These are phyloP conservation scores for Mallotus villosus DNA, from an alignment of 2,797 vertebrate genomes.

Conservation along the genomic window DNA sequence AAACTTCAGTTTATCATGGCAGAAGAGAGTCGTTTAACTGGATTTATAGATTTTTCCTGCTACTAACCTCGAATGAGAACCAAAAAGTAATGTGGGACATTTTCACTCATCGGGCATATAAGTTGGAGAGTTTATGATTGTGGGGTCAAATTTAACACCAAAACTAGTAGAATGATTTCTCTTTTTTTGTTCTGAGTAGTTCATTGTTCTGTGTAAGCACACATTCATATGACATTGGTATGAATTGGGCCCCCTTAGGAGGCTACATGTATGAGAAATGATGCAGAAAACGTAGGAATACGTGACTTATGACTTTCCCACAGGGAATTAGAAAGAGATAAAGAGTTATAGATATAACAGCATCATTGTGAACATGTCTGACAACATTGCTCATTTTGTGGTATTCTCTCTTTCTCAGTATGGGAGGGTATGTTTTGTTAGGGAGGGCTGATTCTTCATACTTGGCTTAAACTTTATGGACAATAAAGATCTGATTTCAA, in stretches of 20 bases:
- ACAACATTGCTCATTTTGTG: conserved; percentile 36
- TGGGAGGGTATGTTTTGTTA: conserved; percentile 76
- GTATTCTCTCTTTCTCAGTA: conserved; percentile 29
- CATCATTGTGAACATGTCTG: conserved; percentile 45
- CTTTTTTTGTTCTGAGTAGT: no score
- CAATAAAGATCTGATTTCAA: conserved; percentile 88
- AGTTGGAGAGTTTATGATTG: no score
- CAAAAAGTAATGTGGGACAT: no score
- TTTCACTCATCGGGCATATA: no score
- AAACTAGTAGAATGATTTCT: no score
- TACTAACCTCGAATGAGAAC: background rate
- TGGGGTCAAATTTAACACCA: no score
- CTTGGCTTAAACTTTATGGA: conserved; percentile 82
- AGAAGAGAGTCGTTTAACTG: conserved; percentile 12
- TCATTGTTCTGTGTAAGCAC: no score
- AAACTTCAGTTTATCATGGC: conserved; percentile 40
- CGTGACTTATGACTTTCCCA: conserved; percentile 23
- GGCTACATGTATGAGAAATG: background rate
- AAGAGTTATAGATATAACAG: conserved; percentile 68
- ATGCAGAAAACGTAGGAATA: conserved; percentile 16
- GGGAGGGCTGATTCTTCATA: conserved; percentile 81
- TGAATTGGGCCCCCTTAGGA: background rate
- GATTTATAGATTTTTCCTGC: background rate
- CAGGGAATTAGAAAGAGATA: conserved; percentile 63
- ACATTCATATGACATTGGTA: no score